phyloP scores from a whole-genome alignment of 2,797 vertebrate genomes.

The Rhyacichthys aspro region DNA sequence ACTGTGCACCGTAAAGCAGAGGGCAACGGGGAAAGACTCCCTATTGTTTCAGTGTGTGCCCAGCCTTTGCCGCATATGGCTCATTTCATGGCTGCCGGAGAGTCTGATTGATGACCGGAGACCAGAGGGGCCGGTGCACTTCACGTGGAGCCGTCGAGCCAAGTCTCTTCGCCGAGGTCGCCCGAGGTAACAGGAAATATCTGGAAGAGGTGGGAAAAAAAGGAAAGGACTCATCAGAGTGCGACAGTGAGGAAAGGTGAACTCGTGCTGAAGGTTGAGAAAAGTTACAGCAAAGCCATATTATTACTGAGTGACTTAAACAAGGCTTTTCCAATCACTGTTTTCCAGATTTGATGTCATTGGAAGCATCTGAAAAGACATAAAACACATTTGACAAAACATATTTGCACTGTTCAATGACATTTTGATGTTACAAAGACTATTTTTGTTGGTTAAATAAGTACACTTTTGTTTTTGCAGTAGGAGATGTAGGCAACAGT shows the following conservation, averaged over 20 bases:
- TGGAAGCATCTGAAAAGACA: too few species aligned
- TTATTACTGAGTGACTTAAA: too few species aligned
- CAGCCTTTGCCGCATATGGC: constrained; percentile 38
- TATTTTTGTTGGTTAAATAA: too few species aligned
- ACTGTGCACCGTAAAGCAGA: too few species aligned
- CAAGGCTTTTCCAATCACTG: too few species aligned
- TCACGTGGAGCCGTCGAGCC: constrained; percentile 17
- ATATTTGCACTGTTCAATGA: background rate
- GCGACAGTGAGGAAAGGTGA: constrained; percentile 13
- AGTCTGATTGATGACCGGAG: constrained; percentile 63
- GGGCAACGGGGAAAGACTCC: background rate
- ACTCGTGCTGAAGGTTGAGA: background rate
- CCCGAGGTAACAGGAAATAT: constrained; percentile 35
- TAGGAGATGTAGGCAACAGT: too few species aligned
- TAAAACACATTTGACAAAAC: too few species aligned
- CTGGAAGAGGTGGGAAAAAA: constrained; percentile 13
- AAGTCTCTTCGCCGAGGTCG: constrained; percentile 31
- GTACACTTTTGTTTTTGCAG: too few species aligned
- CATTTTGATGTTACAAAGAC: constrained; percentile 9
- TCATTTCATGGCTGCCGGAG: constrained; percentile 68
- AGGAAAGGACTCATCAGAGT: constrained; percentile 16
- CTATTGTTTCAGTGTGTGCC: constrained; percentile 17
- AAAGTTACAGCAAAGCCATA: too few species aligned
- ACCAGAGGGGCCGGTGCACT: constrained; percentile 26
- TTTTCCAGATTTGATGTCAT: too few species aligned